These are phyloP conservation scores for Enchytraeus crypticus DNA, from an alignment of 2,888 invertebrate species.

Conservation along the genomic window DNA sequence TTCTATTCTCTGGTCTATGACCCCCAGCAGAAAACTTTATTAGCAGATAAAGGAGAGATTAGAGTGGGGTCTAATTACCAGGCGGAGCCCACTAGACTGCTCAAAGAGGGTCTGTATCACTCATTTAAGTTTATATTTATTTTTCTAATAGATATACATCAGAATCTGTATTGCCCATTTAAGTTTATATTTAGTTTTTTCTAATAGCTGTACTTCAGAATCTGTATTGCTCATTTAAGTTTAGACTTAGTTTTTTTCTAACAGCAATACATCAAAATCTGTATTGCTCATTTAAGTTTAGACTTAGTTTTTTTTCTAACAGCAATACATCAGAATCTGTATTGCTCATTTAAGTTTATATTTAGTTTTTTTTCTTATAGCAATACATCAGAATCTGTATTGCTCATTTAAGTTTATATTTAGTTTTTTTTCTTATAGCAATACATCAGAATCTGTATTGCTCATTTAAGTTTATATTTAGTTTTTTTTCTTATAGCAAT, in stretches of 20 bases:
- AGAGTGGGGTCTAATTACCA: constrained; percentile 87
- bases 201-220: too few species aligned
- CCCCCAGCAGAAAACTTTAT: constrained; percentile 93
- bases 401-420: too few species aligned
- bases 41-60: constrained; percentile 95
- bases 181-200: background rate
- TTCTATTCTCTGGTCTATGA: constrained; percentile 99
- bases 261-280: too few species aligned
- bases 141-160: background rate
- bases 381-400: too few species aligned
- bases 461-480: background rate
- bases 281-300: constrained; percentile 47
- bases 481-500: too few species aligned
- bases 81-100: constrained; percentile 64
- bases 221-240: too few species aligned
- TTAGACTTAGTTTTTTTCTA: too few species aligned
- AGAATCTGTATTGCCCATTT: background rate
- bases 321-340: background rate
- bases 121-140: background rate
- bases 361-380: too few species aligned
- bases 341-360: background rate
- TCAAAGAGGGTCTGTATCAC: constrained; percentile 63
- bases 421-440: too few species aligned
- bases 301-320: background rate
- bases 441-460: constrained; percentile 69